Evolutionary conservation across 1,140 invertebrate species (phyloP).

Genomic region (Drosophila nigromelanica): DNA sequence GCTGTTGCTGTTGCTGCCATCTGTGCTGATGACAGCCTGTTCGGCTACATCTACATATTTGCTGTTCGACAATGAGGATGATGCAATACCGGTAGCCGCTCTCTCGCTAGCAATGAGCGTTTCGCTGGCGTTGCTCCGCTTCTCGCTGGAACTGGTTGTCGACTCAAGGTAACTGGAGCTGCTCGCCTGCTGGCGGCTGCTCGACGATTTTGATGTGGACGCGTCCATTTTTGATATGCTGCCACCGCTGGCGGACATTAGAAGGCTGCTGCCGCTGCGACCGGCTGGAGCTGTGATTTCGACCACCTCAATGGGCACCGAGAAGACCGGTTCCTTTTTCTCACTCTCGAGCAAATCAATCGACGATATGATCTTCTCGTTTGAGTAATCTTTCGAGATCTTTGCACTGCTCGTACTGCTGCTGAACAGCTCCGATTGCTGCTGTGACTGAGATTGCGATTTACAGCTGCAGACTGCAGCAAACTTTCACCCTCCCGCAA

Average conservation of each 20-base stretch:
- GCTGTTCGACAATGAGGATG: constrained; percentile 63
- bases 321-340: constrained; percentile 79
- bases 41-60: constrained; percentile 50
- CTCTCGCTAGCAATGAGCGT: constrained; percentile 75
- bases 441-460: constrained; percentile 56
- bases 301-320: constrained; percentile 79
- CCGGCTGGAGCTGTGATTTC: constrained; percentile 60
- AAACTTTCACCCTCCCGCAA: too few species aligned
- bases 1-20: constrained; percentile 40
- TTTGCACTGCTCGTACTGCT: constrained; percentile 53
- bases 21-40: constrained; percentile 60
- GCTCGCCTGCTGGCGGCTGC: constrained; percentile 51
- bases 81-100: constrained; percentile 82
- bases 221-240: constrained; percentile 69
- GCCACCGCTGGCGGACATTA: constrained; percentile 57
- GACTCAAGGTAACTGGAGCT: constrained; percentile 67
- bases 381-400: constrained; percentile 66
- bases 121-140: constrained; percentile 56
- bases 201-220: constrained; percentile 54
- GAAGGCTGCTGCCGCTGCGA: constrained; percentile 13
- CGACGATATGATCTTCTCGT: constrained; percentile 73
- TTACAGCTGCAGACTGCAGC: neutral
- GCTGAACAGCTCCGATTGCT: constrained; percentile 61
- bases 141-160: constrained; percentile 72
- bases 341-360: constrained; percentile 81